A percentile compares a stretch with the other conserved stretches of the same genome.
Conservation (phyloP, 2,888 invertebrate genomes). For the Isoperla grammatica region DNA sequence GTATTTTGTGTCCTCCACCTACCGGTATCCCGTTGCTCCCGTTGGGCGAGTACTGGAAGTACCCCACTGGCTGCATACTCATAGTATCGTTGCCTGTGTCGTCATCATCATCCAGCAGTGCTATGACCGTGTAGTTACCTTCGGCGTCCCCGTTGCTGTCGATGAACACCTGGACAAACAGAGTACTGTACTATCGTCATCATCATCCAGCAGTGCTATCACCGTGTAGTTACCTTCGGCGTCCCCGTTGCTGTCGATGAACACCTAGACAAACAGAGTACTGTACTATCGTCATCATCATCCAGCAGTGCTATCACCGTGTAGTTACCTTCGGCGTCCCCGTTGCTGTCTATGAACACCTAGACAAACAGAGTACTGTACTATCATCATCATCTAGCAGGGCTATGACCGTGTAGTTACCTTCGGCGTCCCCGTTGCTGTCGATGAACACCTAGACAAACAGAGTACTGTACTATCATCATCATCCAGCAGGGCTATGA, state of each 20-base stretch:
- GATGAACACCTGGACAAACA: conserved; percentile 63
- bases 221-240: conserved; percentile 90
- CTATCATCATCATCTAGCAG: conserved; percentile 58
- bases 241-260: conserved; percentile 82
- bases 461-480: no score
- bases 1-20: no score
- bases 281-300: conserved; percentile 50
- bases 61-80: conserved; percentile 72
- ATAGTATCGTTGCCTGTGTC: conserved; percentile 52
- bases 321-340: conserved; percentile 89
- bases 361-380: no score
- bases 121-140: conserved; percentile 84
- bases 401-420: conserved; percentile 83
- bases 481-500: conserved; percentile 68
- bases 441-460: conserved; percentile 88
- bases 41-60: conserved; percentile 59
- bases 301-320: conserved; percentile 73
- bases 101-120: conserved; percentile 58
- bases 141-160: conserved; percentile 86
- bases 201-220: conserved; percentile 65
- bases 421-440: conserved; percentile 82
- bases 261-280: no score
- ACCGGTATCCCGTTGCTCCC: conserved; percentile 32
- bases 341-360: conserved; percentile 80
- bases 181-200: conserved; percentile 43